phyloP scores from a whole-genome alignment of 2,888 invertebrate genomes.

The Epirrhoe tristata region DNA sequence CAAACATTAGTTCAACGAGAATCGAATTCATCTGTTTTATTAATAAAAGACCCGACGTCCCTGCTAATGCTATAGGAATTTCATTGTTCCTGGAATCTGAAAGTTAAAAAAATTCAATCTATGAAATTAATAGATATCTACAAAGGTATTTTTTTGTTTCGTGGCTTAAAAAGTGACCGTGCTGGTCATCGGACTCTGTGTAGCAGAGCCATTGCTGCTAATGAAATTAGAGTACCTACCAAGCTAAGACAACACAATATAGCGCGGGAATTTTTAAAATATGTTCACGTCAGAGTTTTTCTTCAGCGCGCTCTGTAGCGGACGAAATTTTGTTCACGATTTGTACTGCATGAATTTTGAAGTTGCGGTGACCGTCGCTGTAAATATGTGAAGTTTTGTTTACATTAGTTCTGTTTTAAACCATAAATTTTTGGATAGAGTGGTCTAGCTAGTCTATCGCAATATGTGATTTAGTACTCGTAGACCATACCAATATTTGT shows the following conservation, averaged over 20 bases:
- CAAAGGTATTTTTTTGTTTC: neutral
- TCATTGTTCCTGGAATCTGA: no score
- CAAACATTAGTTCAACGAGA: no score
- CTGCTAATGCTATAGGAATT: no score
- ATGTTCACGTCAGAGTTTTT: conserved; percentile 46
- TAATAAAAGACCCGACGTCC: no score
- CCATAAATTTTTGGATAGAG: neutral
- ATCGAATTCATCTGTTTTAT: no score
- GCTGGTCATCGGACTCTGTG: conserved; percentile 38
- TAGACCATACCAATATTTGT: neutral
- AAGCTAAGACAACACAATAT: conserved; percentile 63
- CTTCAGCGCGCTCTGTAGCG: conserved; percentile 41
- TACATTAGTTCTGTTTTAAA: conserved; percentile 8
- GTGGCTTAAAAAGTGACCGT: conserved; percentile 9
- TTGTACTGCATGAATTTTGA: conserved; percentile 42
- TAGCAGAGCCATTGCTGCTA: conserved; percentile 53
- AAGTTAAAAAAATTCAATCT: neutral
- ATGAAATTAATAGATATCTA: neutral
- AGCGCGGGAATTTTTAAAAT: conserved; percentile 56
- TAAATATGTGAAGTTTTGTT: neutral
- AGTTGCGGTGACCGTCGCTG: conserved; percentile 19
- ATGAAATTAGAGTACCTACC: conserved; percentile 64
- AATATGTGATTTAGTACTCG: neutral
- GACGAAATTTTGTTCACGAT: conserved; percentile 41
- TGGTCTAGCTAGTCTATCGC: neutral